Percentiles rank a stretch among this genome's conserved stretches.
These are phyloP conservation scores for Pseudomyrmex pallidus DNA, from an alignment of 1,140 invertebrate genomes.

Conservation along the genomic window DNA sequence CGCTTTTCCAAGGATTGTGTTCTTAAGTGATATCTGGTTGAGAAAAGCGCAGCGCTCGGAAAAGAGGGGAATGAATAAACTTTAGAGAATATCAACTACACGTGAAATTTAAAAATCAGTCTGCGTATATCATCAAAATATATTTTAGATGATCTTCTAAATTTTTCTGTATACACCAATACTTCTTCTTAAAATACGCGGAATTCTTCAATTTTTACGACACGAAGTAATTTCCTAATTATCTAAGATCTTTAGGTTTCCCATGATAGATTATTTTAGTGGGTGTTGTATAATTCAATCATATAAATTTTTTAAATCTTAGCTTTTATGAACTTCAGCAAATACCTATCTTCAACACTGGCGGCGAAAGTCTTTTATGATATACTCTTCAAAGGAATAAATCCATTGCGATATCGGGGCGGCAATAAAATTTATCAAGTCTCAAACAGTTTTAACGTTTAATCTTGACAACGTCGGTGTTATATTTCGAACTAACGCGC, in stretches of 20 bases:
- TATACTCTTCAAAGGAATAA: constrained; percentile 29
- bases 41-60: not conserved
- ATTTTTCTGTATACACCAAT: not conserved
- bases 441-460: constrained; percentile 56
- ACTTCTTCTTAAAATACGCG: no score
- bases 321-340: constrained; percentile 26
- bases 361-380: constrained; percentile 36
- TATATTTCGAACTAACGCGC: not conserved
- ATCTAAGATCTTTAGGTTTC: not conserved
- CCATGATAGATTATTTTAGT: constrained; percentile 4
- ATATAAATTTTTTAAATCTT: not conserved
- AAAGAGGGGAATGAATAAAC: not conserved
- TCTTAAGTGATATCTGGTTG: constrained; percentile 13
- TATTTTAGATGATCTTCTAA: not conserved
- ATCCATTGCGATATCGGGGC: constrained; percentile 35
- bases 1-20: constrained; percentile 29
- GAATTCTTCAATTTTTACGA: no score
- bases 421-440: constrained; percentile 60
- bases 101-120: not conserved
- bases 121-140: not conserved
- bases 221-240: no score
- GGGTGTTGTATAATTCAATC: not conserved
- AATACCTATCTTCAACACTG: constrained; percentile 13
- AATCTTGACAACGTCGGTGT: constrained; percentile 20
- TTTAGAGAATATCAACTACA: not conserved